Base-by-base conservation (phyloP, 92 coral and sea anemone species). In the Bergia puertoricense region DNA sequence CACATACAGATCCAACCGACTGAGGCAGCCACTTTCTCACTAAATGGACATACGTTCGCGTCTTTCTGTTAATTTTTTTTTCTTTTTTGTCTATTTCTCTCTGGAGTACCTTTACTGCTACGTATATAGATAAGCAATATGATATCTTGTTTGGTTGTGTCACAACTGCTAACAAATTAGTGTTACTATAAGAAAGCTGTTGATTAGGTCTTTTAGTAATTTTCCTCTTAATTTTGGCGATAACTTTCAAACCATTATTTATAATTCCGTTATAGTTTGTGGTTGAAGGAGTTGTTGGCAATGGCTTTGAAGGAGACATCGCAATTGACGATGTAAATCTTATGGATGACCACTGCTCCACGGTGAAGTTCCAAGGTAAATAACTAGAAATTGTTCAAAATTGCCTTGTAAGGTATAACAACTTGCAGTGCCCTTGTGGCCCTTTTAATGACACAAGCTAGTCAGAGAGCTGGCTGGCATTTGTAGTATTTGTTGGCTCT, bases 281-380 rank as follows among this genome's bases (percentile, higher is more conserved):
- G 5, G 66, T 84, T 6, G 87, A 84, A 36, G 87, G 87, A n/a
- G 78, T 84, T n/a, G 87, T 84, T 23, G 87, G 87, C 15, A 8
- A 38, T 20, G 87, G 87, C 79, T 13, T 46, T 36, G 87, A 84
- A 54, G 87, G 87, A 8, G 87, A 84, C 51, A 48, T 84, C 0
- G 87, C 87, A n/a, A 37, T 84, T 84, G 87, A 84, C 42, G 79
- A 84, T 39, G 44, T 84, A 54, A 71, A 37, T 15, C 30, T 84
- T 0, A 45, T 84, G 23, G 78, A 84, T 48, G 79, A 39, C 46
- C 7, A 44, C 79, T 84, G 87, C 45, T 48, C 77, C 38, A 84
- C 46, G 30, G 43, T 84, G 2, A 51, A 45, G 20, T 84, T 84
- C 9, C 62, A 84, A 84, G 87, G 87, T 84, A 84, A 84, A 11